These are phyloP conservation scores for Astyanax mexicanus DNA, from an alignment of 2,797 vertebrate genomes.

Conservation along the genomic window DNA sequence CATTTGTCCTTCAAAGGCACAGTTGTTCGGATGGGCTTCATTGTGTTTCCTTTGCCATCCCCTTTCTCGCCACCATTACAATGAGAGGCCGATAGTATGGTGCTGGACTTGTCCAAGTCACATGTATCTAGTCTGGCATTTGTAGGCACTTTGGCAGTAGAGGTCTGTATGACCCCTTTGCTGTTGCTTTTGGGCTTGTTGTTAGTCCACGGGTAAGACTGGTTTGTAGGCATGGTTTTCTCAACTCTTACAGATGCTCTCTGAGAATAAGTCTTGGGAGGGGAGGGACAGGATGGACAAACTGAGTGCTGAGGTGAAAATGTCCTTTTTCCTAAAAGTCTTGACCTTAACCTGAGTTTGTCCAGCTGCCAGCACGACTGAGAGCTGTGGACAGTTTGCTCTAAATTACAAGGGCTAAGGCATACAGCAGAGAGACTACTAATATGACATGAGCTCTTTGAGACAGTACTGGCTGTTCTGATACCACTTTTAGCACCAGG, in stretches of 20 bases:
- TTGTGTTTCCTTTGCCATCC: slow-evolving; percentile 49
- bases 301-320: slow-evolving; percentile 56
- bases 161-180: slow-evolving; percentile 72
- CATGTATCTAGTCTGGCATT: slow-evolving; percentile 67
- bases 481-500: slow-evolving; percentile 37
- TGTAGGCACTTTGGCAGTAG: slow-evolving; percentile 86
- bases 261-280: slow-evolving; percentile 49
- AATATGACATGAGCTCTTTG: slow-evolving; percentile 42
- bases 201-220: slow-evolving; percentile 73
- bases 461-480: slow-evolving; percentile 42
- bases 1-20: slow-evolving; percentile 54
- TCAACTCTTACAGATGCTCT: slow-evolving; percentile 31
- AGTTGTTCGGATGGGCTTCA: slow-evolving; percentile 5
- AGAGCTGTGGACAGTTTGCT: slow-evolving; percentile 63
- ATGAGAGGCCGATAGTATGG: slow-evolving; percentile 44
- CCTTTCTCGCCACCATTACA: slow-evolving; percentile 50
- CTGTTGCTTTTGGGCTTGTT: slow-evolving; percentile 71
- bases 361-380: slow-evolving; percentile 65
- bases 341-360: slow-evolving; percentile 63
- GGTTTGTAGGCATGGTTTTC: slow-evolving; percentile 79
- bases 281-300: slow-evolving; percentile 50
- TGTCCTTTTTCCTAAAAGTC: slow-evolving; percentile 64
- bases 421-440: slow-evolving; percentile 42
- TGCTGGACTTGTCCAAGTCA: slow-evolving; percentile 57
- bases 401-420: slow-evolving; percentile 61